Evolutionary conservation across 2,888 invertebrate genomes (phyloP), one percentile per base, ranked within the genome.

Genomic region (Phorcus lineatus): DNA sequence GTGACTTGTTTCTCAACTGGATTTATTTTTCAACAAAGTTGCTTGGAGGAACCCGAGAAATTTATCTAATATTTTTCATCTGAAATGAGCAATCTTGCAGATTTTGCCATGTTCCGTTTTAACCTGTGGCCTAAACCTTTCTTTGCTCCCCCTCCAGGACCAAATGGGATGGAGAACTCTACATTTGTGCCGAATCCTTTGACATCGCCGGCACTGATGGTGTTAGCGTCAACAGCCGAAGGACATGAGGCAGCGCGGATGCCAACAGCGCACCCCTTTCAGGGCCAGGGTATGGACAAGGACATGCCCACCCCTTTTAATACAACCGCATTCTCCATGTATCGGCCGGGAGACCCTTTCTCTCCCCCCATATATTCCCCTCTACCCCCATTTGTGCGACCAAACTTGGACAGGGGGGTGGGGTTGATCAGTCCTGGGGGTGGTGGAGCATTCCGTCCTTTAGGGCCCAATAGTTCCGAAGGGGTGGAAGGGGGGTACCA

Each of bases 41-140:
- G 17, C 36, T 76, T 31, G 55, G 53, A 76, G 11, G 57, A 28
- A 55, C 55, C 36, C 55, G 40, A 70, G 70, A 70, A 70, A 76
- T 22, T n/a, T 40, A 55, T 17, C 55, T 76, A 2, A 24, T 24
- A n/a, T 76, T 31, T 76, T 76, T n/a, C 40, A 9, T 52, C 55
- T 55, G 54, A 31, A 31, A 76, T 76, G 76, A 76, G 54, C 55
- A 76, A 76, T 55, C 36, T 76, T 24, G 55, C 54, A 9, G 76
- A 76, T 55, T 76, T 76, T 28, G 79, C 84, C 74, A 91, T 91
- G 91, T 91, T 91, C 88, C 89, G 91, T 80, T 90, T 91, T 86
- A 91, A 91, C 83, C 88, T 91, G 82, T 91, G 91, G 91, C 88
- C 88, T 76, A 90, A 91, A 85, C 89, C 90, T 66, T 90, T 90